Evolutionary conservation across 2,888 invertebrate species (phyloP), one percentile per base, ranked within the genome.

Genomic region (Coleophora deauratella): DNA sequence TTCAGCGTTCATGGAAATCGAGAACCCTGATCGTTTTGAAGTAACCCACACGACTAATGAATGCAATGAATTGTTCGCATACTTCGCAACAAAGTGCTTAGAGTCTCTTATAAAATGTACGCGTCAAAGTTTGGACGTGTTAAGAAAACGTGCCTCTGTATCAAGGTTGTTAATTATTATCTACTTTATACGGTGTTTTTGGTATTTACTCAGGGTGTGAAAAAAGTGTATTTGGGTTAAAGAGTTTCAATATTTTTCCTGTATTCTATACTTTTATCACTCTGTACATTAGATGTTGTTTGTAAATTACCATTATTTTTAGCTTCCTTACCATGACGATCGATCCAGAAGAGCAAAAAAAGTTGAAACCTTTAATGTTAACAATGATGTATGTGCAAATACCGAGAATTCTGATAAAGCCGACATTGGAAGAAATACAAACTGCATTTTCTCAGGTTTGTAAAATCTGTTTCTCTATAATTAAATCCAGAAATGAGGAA

Each of bases 61-160:
- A 62, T 93, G 93, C 57, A 91, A 93, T 65, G 94, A 95, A 62
- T 77, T 95, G 37, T 95, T 93, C 65, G 90, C 91, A 1, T 91
- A 91, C 65, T 95, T 94, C 59, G 93, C 94, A 52, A 90, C 90
- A 39, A 93, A 91, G 72, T 88, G 93, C 47, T 78, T 92, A 28
- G 91, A 93, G 46, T 78, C 93, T 2, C 77, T 96, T 13, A 91
- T 93, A 9, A 92, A 91, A 57, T 89, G 91, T 41, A 93, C 94
- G 0, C 90, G 91, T 62, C 77, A 82, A 35, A 93, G 94, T 10
- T 76, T 96, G 44, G 94, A 95, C 59, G 69, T 88, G 44, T 73
- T 95, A 28, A 90, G 92, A 47, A 89, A 88, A 54, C 78, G 91
- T 51, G 84, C 85, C 38, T 84, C 84, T 7, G 84, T 85, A 4